phyloP scores from a whole-genome alignment of 2,113 vertebrate species.

The Parus major region DNA sequence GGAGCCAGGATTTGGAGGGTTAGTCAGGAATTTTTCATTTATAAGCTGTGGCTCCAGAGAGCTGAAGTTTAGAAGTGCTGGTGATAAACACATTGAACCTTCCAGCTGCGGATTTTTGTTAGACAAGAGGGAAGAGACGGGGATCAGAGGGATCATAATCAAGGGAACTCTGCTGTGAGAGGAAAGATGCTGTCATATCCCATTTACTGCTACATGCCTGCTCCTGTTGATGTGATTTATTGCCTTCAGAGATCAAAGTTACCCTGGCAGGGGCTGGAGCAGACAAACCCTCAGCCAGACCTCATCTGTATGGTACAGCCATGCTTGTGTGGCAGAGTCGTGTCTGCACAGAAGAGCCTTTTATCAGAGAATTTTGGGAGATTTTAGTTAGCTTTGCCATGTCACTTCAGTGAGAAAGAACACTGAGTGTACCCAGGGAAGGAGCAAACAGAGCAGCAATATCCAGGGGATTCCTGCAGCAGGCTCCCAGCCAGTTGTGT shows the following conservation, averaged over 20 bases:
- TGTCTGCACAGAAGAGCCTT: not conserved
- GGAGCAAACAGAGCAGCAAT: fast-evolving
- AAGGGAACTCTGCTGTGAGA: not conserved
- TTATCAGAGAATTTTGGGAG: not conserved
- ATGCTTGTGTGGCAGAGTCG: not conserved
- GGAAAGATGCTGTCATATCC: not conserved
- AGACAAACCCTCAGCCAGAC: not conserved
- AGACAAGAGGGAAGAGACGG: not conserved
- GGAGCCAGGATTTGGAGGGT: not conserved
- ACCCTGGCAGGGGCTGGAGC: not conserved
- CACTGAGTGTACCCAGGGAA: not conserved
- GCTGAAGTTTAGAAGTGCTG: not conserved
- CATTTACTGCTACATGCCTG: not conserved
- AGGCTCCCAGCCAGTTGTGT: not conserved
- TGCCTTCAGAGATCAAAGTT: not conserved
- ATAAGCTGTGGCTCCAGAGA: not conserved
- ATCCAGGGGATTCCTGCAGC: fast-evolving
- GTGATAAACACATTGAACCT: not conserved
- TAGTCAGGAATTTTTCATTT: not conserved
- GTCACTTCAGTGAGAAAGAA: not conserved
- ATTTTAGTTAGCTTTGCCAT: not conserved
- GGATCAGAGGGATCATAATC: not conserved
- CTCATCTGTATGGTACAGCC: not conserved
- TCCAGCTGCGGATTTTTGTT: not conserved
- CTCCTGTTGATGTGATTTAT: not conserved